phyloP scores from a whole-genome alignment of 2,113 vertebrate genomes.

The Ancistrus triradiatus region DNA sequence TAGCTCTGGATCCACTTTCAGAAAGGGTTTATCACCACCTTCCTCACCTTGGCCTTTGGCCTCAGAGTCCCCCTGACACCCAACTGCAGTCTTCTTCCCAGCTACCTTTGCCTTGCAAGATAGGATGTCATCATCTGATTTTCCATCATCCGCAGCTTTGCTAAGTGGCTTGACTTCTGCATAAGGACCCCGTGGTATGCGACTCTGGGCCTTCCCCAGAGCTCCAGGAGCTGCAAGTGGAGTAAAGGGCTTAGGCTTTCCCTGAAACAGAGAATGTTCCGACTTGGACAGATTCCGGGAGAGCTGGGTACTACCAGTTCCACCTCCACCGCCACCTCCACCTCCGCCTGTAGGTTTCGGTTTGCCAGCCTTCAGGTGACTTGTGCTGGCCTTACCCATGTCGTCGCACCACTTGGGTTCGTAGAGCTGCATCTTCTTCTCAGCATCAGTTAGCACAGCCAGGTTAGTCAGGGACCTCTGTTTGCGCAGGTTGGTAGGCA shows the following conservation, averaged over 20 bases:
- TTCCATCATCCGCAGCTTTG: constrained; percentile 84
- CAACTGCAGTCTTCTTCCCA: constrained; percentile 61
- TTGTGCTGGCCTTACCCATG: constrained; percentile 75
- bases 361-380: constrained; percentile 60
- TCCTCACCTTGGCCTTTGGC: constrained; percentile 70
- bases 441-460: constrained; percentile 88
- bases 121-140: constrained; percentile 89
- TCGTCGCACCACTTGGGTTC: constrained; percentile 94
- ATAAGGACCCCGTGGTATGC: constrained; percentile 91
- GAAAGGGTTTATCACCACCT: constrained; percentile 82
- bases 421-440: constrained; percentile 93
- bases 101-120: constrained; percentile 82
- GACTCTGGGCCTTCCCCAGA: constrained; percentile 80
- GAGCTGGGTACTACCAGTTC: constrained; percentile 70
- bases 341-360: constrained; percentile 57
- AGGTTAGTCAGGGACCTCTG: constrained; percentile 95
- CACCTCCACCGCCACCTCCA: constrained; percentile 50
- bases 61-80: constrained; percentile 56
- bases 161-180: constrained; percentile 95
- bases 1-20: constrained; percentile 96
- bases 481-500: constrained; percentile 84
- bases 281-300: constrained; percentile 90
- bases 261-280: constrained; percentile 90
- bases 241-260: constrained; percentile 77
- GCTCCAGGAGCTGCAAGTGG: constrained; percentile 73